Evolutionary conservation across 2,113 vertebrate genomes (phyloP).

Genomic region (Rhinichthys klamathensis): DNA sequence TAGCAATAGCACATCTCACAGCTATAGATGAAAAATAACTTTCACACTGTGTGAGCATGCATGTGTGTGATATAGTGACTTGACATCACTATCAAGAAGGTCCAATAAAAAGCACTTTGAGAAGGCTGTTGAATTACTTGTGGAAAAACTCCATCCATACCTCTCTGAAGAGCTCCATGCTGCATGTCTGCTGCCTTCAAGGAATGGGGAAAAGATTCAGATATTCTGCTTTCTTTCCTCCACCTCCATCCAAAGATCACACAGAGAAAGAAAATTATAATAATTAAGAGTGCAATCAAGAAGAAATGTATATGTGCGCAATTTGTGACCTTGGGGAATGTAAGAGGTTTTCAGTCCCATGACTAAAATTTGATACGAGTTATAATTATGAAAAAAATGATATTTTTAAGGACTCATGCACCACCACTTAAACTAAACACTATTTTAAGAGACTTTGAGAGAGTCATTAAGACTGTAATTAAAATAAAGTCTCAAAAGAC

Average conservation of each 20-base stretch:
- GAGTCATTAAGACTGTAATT: slow-evolving; percentile 22
- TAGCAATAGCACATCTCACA: background rate
- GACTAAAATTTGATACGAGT: slow-evolving; percentile 7
- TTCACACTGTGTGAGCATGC: background rate
- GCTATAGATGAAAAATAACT: background rate
- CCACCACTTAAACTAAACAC: background rate
- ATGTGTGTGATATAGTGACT: background rate
- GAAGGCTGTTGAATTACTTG: background rate
- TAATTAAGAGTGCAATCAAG: slow-evolving; percentile 27
- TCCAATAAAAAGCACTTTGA: background rate
- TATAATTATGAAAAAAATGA: slow-evolving; percentile 9
- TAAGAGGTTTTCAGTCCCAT: slow-evolving; percentile 3
- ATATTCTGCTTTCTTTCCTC: background rate
- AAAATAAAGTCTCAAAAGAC: no score
- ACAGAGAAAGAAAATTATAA: slow-evolving; percentile 7
- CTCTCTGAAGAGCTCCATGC: background rate
- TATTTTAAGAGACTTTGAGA: slow-evolving; percentile 1
- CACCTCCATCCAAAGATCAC: background rate
- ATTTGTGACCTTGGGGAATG: background rate
- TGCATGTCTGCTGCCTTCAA: background rate
- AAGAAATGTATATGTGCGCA: background rate
- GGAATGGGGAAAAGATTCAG: background rate
- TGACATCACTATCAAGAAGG: background rate
- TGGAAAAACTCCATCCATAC: background rate
- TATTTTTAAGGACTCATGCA: background rate